Base-by-base conservation (phyloP, 2,113 vertebrate species). In the Litocranius walleri region DNA sequence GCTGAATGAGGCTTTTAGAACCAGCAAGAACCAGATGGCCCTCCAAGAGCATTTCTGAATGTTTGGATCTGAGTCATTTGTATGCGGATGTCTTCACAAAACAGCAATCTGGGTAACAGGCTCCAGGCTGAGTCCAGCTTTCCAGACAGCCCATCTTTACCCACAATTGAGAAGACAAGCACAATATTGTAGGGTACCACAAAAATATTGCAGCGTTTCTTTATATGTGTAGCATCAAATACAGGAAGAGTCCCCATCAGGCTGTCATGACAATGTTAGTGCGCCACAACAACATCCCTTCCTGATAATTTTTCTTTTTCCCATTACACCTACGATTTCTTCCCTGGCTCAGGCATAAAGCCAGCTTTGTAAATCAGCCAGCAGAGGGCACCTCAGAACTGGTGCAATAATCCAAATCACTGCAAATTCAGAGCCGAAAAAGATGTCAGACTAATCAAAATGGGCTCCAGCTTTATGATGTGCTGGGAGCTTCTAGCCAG, bases 21-120 rank as follows among this genome's bases (percentile, higher is more conserved):
- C 74, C 96, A 98, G 96, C 12, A 78, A 97, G 97, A 97, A 98
- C 98, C 98, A 99, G 98, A 98, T 98, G 98, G 98, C 93, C 97
- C 91, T 98, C 91, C 86, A 94, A 95, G 88, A 98, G 94, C 97
- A 81, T 95, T 98, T 98, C 64, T 94, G 40, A 98, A 96, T 96
- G 96, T 98, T 97, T 62, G 95, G 91, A 97, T 98, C 96, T 98
- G 64, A 45, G 81, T 97, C 93, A 97, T 94, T 98, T 97, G 97
- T 94, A 94, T 94, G 90, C 15, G 5, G 84, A 96, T 94, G 90
- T 57, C 95, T 97, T 97, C 97, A 95, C 94, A 97, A 98, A 97
- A 95, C n/a, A 95, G 82, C 89, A 96, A 97, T 98, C 90, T 97
- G 85, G 96, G 94, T 62, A 90, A 71, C 97, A 96, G 92, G 93